Base-by-base conservation (phyloP, 2,797 vertebrate genomes). In the Morelia viridis region DNA sequence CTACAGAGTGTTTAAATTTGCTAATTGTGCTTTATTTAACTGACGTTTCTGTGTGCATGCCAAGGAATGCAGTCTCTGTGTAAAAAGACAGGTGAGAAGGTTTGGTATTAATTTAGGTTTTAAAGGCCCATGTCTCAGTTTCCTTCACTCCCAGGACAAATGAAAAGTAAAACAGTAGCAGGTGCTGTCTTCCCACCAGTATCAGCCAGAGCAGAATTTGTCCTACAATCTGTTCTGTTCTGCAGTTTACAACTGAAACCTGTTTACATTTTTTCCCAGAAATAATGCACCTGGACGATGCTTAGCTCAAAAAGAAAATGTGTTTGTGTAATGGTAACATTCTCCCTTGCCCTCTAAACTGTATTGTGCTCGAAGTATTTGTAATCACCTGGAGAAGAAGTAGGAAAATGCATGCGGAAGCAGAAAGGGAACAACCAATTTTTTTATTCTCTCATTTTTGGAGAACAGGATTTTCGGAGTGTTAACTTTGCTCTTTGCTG, bases 251-350 rank as follows among this genome's bases (percentile, higher is more conserved):
- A 88, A 83, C 86, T 92, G 84, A 94, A 95, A 83, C 50, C 41
- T 76, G 64, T 95, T 92, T 93, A 89, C 93, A 91, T 96, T 93
- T 95, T 94, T 87, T 96, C 85, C 62, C 58, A 92, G 60, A 94
- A 95, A 94, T 95, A 58, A 95, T 46, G 85, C 91, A 90, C 93
- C 95, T 91, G 91, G 11, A 87, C 61, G 7, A 41, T 87, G 19
- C n/a, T 96, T 93, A 95, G n/a, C 15, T 92, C 80, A 26, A 84
- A 87, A 93, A 88, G 91, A 95, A 85, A 86, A 87, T 2, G 17
- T 65, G 11, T 88, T 90, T 90, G 26, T 26, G 58, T 65, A 57
- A 58, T 24, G 60, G 46, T 65, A 87, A 88, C 60, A 26, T 65
- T 90, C 58, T 83, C 24, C 58, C 26, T 89, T 90, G 88, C 41